These are phyloP conservation scores for Cataglyphis livida DNA, from an alignment of 2,888 invertebrate species.

Conservation along the genomic window DNA sequence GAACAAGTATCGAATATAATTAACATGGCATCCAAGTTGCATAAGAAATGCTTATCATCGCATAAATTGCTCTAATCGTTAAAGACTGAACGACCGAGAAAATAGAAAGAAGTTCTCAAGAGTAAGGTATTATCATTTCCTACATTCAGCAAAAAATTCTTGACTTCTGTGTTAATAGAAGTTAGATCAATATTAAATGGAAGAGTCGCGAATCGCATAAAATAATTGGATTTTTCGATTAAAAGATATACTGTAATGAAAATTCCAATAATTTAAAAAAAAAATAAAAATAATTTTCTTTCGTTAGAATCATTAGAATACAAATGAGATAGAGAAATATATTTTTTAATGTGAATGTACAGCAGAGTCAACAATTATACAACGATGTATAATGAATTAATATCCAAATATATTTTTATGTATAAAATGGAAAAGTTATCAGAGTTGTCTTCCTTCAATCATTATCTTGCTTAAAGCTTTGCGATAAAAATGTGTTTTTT, in stretches of 20 bases:
- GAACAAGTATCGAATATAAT: conserved; percentile 62
- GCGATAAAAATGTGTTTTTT: neutral
- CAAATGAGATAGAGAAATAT: neutral
- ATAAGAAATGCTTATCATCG: conserved; percentile 49
- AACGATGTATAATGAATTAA: neutral
- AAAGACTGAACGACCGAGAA: conserved; percentile 28
- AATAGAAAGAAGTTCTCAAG: conserved; percentile 56
- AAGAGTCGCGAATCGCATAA: conserved; percentile 4
- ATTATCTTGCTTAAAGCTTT: neutral
- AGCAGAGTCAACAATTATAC: neutral
- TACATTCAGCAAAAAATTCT: conserved; percentile 53
- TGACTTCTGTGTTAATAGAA: conserved; percentile 42
- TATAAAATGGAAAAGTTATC: neutral
- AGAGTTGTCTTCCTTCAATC: neutral
- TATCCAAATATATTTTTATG: neutral
- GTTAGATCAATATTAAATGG: conserved; percentile 33
- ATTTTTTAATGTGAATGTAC: neutral
- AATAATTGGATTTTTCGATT: neutral
- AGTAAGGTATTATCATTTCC: conserved; percentile 54
- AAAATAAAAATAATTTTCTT: neutral
- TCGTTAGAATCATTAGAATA: neutral
- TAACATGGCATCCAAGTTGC: conserved; percentile 62
- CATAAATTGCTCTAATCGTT: conserved; percentile 29
- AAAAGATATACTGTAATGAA: neutral
- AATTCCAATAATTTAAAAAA: neutral